A percentile compares a stretch with the other conserved stretches of the same genome.
These are phyloP conservation scores for Prolemur simus DNA, from an alignment of 2,113 vertebrate species.

Conservation along the genomic window DNA sequence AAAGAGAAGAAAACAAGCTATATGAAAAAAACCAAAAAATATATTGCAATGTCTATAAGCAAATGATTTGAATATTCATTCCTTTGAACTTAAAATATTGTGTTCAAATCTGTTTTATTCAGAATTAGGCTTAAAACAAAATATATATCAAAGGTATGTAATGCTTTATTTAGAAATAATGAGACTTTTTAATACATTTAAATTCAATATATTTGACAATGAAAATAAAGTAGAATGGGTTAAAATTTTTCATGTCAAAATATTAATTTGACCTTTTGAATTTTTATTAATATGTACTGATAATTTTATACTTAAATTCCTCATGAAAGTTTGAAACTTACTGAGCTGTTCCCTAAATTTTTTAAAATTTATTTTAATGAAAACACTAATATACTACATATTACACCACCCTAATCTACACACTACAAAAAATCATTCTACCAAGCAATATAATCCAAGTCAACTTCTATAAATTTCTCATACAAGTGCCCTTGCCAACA, in stretches of 20 bases:
- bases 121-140: not conserved
- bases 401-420: not conserved
- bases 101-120: not conserved
- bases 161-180: not conserved
- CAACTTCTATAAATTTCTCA: not conserved
- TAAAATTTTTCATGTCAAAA: not conserved
- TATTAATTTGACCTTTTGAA: constrained; percentile 8
- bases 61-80: not conserved
- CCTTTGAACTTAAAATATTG: not conserved
- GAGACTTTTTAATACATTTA: not conserved
- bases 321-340: not conserved
- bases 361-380: not conserved
- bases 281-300: not conserved
- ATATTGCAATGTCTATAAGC: not conserved
- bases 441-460: not conserved
- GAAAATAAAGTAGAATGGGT: not conserved
- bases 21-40: not conserved
- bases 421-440: not conserved
- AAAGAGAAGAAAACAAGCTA: not conserved
- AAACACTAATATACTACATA: not conserved
- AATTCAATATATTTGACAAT: not conserved
- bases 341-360: not conserved
- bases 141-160: not conserved
- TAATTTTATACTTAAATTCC: not conserved
- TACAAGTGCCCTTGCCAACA: not conserved